Evolutionary conservation across 2,797 vertebrate genomes (phyloP).

Genomic region (Menidia menidia): DNA sequence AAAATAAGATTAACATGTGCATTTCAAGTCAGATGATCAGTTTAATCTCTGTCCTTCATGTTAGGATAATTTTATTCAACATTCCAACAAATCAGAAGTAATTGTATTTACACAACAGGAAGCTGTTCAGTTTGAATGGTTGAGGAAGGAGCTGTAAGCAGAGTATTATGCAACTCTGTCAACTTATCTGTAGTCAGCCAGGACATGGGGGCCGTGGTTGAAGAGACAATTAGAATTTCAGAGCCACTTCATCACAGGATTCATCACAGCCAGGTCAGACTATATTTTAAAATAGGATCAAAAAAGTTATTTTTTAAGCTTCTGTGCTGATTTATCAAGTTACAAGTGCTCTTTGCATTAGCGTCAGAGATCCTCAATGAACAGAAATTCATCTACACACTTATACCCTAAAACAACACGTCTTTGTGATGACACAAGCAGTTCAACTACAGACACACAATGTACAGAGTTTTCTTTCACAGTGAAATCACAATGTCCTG

Average conservation of each 20-base stretch:
- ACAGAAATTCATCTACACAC: slow-evolving; percentile 6
- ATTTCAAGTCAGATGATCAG: slow-evolving; percentile 2
- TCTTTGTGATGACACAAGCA: slow-evolving; percentile 14
- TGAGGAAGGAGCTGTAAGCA: too few relatives aligned
- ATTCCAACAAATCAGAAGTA: neutral
- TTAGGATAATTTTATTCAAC: neutral
- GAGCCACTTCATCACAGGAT: slow-evolving; percentile 9
- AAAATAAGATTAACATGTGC: neutral
- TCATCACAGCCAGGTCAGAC: neutral
- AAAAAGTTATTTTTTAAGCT: too few relatives aligned
- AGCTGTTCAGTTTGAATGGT: slow-evolving; percentile 1
- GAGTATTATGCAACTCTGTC: neutral
- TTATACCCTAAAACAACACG: neutral
- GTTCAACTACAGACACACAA: slow-evolving; percentile 9
- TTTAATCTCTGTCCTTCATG: slow-evolving; percentile 4
- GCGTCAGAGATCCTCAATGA: slow-evolving; percentile 1
- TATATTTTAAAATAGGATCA: neutral
- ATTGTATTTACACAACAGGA: neutral
- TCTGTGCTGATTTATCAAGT: neutral
- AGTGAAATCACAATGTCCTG: slow-evolving; percentile 2
- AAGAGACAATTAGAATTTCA: slow-evolving; percentile 3
- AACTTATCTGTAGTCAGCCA: neutral
- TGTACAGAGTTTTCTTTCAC: neutral
- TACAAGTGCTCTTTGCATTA: slow-evolving; percentile 4
- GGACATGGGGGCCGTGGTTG: neutral